Percentiles rank a stretch among this genome's conserved stretches.
These are phyloP conservation scores for Xyrichtys novacula DNA, from an alignment of 2,797 vertebrate genomes.

Conservation along the genomic window DNA sequence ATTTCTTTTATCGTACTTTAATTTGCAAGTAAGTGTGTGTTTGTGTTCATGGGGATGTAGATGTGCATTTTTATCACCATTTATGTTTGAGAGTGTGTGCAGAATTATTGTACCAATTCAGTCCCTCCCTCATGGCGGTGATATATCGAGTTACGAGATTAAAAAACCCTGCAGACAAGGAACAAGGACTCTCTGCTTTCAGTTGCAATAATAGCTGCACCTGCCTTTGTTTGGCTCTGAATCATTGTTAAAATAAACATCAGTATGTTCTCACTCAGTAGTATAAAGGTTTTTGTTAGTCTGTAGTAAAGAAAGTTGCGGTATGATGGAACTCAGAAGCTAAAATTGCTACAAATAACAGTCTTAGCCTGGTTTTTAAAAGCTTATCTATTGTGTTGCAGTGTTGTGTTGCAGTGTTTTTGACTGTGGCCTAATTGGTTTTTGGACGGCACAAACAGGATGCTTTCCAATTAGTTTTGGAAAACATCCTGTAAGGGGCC, in stretches of 20 bases:
- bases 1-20: constrained; percentile 13
- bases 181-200: constrained; percentile 10
- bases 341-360: no score
- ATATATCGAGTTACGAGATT: constrained; percentile 13
- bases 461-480: no score
- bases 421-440: no score
- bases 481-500: no score
- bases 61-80: constrained; percentile 16
- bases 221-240: neutral
- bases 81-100: constrained; percentile 12
- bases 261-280: neutral
- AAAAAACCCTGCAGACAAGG: neutral
- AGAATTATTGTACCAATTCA: constrained; percentile 5
- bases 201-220: neutral
- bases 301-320: no score
- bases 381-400: no score
- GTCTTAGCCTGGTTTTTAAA: no score
- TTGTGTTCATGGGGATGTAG: neutral
- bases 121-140: neutral
- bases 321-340: no score
- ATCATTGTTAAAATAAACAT: constrained; percentile 14
- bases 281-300: neutral
- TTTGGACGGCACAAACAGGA: no score
- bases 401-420: no score
- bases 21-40: neutral